Percentiles rank a stretch among this genome's conserved stretches.
These are phyloP conservation scores for Heliocidaris erythrogramma DNA, from an alignment of 35 echinoderm and acorn worm species.

Conservation along the genomic window DNA sequence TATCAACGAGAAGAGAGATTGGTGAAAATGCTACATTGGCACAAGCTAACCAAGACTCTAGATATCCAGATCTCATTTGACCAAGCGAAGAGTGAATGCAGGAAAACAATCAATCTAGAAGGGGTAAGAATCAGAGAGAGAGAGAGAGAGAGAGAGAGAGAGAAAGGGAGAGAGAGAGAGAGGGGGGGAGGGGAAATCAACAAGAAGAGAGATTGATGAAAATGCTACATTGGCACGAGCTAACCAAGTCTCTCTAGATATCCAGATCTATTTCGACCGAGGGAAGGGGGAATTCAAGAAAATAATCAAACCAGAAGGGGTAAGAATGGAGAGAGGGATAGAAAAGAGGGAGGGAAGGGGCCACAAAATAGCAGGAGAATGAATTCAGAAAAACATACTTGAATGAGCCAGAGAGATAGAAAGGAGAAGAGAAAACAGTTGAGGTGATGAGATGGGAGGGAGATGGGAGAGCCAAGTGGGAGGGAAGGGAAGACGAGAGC, in stretches of 20 bases:
- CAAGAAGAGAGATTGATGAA: background rate
- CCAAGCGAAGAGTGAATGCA: conserved; percentile 62
- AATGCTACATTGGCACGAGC: conserved; percentile 52
- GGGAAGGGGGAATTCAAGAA: conserved; percentile 73
- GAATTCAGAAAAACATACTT: too few relatives aligned
- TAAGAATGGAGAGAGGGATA: conserved; percentile 47
- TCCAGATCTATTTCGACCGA: background rate
- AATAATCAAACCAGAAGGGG: conserved; percentile 74
- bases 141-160: background rate
- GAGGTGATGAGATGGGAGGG: too few relatives aligned
- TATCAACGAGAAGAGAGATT: too few relatives aligned
- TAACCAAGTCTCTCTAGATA: conserved; percentile 65
- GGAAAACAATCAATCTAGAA: conserved; percentile 69
- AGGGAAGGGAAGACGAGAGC: too few relatives aligned
- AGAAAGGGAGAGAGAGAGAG: background rate
- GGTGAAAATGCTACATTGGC: conserved; percentile 43
- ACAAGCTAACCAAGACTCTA: conserved; percentile 70
- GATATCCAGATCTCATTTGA: conserved; percentile 7
- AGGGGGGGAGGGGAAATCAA: too few relatives aligned
- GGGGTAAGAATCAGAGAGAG: conserved; percentile 67
- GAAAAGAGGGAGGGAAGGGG: background rate
- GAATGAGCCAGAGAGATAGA: too few relatives aligned
- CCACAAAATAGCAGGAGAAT: too few relatives aligned
- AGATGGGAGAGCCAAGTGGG: too few relatives aligned
- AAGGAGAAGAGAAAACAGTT: too few relatives aligned